These are phyloP conservation scores for Tipula unca DNA, from an alignment of 2,888 invertebrate genomes.

Conservation along the genomic window DNA sequence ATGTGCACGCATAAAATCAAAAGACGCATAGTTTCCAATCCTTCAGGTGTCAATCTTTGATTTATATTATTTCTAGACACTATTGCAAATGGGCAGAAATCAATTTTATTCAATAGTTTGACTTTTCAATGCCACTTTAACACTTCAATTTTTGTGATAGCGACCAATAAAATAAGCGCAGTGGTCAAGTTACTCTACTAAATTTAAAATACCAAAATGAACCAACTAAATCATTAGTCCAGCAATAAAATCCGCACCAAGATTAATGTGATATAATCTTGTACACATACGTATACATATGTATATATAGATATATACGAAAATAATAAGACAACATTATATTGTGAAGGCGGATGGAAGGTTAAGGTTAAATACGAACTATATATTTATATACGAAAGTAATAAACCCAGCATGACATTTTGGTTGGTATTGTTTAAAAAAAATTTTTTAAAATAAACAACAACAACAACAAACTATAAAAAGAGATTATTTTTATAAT, in stretches of 20 bases:
- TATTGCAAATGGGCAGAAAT: too few species aligned
- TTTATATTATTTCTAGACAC: too few species aligned
- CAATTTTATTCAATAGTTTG: not conserved
- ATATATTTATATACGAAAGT: not conserved
- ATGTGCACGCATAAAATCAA: not conserved
- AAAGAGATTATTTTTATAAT: not conserved
- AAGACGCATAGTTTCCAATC: not conserved
- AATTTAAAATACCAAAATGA: not conserved
- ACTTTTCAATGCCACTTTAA: not conserved
- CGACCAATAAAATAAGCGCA: not conserved
- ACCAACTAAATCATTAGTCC: not conserved
- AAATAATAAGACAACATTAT: not conserved
- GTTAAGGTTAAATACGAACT: slow-evolving; percentile 8
- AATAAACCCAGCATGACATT: slow-evolving; percentile 4
- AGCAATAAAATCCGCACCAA: not conserved
- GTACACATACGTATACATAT: not conserved
- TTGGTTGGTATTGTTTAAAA: slow-evolving; percentile 14
- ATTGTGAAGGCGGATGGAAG: slow-evolving; percentile 14
- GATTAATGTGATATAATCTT: not conserved
- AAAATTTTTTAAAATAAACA: not conserved
- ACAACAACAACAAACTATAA: not conserved
- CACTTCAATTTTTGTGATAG: not conserved
- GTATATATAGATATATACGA: not conserved
- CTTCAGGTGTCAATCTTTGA: not conserved
- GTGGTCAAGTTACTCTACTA: not conserved